phyloP scores from a whole-genome alignment of 2,113 vertebrate genomes.

The chimpanzee (Pan troglodytes) region NHGRI_mPanTro3-v2.1_pri NC_072404.2:32774001-32774500 shows the following conservation, averaged over 20 bases:
- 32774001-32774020: not conserved
- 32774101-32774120: not conserved
- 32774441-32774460: slow-evolving; percentile 21
- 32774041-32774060: not conserved
- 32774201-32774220: not conserved
- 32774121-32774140: slow-evolving; percentile 4
- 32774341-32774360: not conserved
- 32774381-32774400: slow-evolving; percentile 16
- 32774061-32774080: not conserved
- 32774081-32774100: not conserved
- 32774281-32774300: not conserved
- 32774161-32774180: not conserved
- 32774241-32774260: not conserved
- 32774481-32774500: not conserved
- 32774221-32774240: not conserved
- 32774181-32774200: slow-evolving; percentile 1
- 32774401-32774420: not conserved
- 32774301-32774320: not conserved
- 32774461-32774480: not conserved
- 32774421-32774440: not conserved
- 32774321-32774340: not conserved
- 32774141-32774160: not conserved
- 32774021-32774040: not conserved
- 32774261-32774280: not conserved
- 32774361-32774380: not conserved